These are phyloP conservation scores for Urocyon cinereoargenteus DNA, from an alignment of 2,797 vertebrate species.

Conservation along the genomic window DNA sequence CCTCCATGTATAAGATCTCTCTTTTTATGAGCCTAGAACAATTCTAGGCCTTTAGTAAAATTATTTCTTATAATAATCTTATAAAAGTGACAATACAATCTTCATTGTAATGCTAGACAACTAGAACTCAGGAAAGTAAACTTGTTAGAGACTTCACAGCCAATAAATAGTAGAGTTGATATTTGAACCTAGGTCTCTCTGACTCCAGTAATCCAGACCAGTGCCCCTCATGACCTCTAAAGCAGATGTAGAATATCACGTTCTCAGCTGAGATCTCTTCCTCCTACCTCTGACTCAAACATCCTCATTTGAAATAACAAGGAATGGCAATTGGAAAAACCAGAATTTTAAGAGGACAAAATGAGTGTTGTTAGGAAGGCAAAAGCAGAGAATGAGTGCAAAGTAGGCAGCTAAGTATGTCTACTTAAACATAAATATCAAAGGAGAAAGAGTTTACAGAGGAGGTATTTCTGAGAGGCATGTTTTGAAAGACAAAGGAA, in stretches of 20 bases:
- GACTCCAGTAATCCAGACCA: background rate
- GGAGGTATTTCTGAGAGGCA: background rate
- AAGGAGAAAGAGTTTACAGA: background rate
- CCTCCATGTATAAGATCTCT: background rate
- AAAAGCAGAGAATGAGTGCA: background rate
- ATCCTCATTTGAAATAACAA: background rate
- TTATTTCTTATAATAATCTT: background rate
- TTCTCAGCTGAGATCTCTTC: background rate
- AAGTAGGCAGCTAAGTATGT: background rate
- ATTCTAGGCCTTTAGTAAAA: background rate
- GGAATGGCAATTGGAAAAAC: background rate
- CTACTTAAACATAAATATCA: background rate
- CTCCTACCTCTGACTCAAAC: background rate
- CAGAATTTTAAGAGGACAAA: background rate
- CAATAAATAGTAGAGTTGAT: background rate
- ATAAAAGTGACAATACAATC: background rate
- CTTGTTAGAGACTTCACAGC: background rate
- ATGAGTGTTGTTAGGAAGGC: background rate
- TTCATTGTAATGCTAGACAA: background rate
- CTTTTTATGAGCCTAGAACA: background rate
- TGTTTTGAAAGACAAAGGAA: background rate
- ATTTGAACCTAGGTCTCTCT: background rate
- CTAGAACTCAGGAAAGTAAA: background rate
- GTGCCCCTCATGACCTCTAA: background rate
- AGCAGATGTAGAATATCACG: too few species aligned